Conservation (phyloP, 2,113 vertebrate species). For the Colistium nudipinnis region DNA sequence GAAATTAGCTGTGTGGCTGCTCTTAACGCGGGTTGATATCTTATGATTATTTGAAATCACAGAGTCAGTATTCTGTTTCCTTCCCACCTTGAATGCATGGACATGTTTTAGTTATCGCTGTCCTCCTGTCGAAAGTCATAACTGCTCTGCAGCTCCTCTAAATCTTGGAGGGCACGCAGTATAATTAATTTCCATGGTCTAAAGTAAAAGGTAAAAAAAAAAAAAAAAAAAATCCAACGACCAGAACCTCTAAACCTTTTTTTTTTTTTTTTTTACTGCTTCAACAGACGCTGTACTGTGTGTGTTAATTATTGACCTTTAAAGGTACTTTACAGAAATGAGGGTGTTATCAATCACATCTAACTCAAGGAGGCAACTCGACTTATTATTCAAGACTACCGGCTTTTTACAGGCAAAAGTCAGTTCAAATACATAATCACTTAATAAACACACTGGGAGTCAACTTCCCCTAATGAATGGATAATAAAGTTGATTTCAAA, state of each 20-base stretch:
- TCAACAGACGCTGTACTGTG: no score
- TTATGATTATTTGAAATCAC: conserved; percentile 11
- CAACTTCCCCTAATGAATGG: neutral
- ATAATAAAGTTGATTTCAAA: conserved; percentile 19
- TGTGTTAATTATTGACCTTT: neutral
- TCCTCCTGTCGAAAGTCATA: conserved; percentile 1
- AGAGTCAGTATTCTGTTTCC: neutral
- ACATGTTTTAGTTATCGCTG: neutral
- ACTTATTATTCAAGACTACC: neutral
- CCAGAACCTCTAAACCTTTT: no score
- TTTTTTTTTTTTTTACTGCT: no score
- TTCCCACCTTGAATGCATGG: neutral
- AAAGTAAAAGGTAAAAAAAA: neutral
- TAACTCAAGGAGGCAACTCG: neutral
- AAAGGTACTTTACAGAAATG: neutral
- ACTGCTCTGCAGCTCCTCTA: conserved; percentile 4
- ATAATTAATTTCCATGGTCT: conserved; percentile 15
- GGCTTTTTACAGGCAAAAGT: neutral
- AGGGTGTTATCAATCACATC: neutral
- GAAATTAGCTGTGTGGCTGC: conserved; percentile 22
- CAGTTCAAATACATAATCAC: neutral
- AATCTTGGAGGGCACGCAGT: conserved; percentile 5
- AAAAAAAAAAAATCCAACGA: no score
- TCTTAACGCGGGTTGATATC: conserved; percentile 1
- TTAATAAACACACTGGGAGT: neutral